phyloP scores from a whole-genome alignment of 1,140 invertebrate genomes.

The Drosophila pseudoananassae region DNA sequence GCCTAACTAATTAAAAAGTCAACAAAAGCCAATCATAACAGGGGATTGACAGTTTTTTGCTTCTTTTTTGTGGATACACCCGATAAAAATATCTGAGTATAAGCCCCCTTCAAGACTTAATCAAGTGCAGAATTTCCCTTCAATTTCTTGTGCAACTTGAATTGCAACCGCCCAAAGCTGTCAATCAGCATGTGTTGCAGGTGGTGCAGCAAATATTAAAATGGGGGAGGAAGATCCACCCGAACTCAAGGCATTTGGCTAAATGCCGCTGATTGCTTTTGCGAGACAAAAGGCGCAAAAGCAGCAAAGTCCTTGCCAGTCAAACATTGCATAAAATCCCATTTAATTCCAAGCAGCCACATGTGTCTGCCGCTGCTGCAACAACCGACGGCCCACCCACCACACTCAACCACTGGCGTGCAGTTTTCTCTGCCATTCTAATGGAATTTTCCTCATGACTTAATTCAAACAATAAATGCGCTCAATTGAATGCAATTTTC shows the following conservation, averaged over 20 bases:
- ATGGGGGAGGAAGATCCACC: conserved; percentile 26
- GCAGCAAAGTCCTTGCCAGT: conserved; percentile 44
- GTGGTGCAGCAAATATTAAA: conserved; percentile 32
- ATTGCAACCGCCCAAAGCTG: conserved; percentile 51
- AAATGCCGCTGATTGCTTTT: conserved; percentile 48
- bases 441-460: conserved; percentile 82
- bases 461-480: conserved; percentile 82
- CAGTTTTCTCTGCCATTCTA: conserved; percentile 75
- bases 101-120: conserved; percentile 29
- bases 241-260: conserved; percentile 37
- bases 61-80: conserved; percentile 9
- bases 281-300: conserved; percentile 61
- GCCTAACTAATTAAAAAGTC: conserved; percentile 70
- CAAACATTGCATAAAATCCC: conserved; percentile 73
- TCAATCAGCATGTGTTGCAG: conserved; percentile 58
- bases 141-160: conserved; percentile 43
- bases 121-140: conserved; percentile 55
- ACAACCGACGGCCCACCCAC: conserved; percentile 25
- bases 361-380: conserved; percentile 54
- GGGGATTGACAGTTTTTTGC: conserved; percentile 34
- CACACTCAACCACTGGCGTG: conserved; percentile 39
- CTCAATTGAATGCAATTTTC: conserved; percentile 83
- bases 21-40: conserved; percentile 70
- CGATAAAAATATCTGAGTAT: background rate
- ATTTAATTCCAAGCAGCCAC: conserved; percentile 69